phyloP scores from a whole-genome alignment of 2,888 invertebrate species.

The Neoascia interrupta region DNA sequence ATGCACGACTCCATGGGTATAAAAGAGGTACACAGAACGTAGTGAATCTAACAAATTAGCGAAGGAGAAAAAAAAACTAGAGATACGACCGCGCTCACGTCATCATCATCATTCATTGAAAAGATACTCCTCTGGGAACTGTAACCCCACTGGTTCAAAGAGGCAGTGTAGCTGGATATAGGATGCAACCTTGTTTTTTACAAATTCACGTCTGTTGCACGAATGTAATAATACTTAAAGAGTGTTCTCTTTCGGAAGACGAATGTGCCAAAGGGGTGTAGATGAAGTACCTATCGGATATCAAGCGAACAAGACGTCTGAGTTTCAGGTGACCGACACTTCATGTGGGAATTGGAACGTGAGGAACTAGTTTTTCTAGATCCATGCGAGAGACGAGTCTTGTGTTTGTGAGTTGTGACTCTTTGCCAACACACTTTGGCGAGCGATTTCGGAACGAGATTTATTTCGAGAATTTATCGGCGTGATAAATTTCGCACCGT shows the following conservation, averaged over 20 bases:
- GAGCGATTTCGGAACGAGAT: conserved; percentile 22
- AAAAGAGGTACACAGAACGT: conserved; percentile 35
- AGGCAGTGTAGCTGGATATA: neutral
- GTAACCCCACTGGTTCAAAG: conserved; percentile 1
- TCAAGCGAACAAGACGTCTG: conserved; percentile 58
- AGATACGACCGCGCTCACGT: conserved; percentile 11
- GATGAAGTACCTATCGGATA: conserved; percentile 50
- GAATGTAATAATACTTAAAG: no score
- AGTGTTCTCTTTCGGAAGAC: conserved; percentile 34
- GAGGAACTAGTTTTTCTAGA: conserved; percentile 55
- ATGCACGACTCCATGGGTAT: conserved; percentile 49
- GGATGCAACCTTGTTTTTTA: neutral
- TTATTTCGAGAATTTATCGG: conserved; percentile 38
- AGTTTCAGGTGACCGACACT: conserved; percentile 65
- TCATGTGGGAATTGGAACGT: conserved; percentile 67
- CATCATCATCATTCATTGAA: conserved; percentile 39
- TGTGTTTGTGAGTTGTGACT: no score
- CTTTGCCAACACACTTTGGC: conserved; percentile 10
- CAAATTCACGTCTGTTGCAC: neutral
- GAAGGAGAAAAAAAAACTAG: conserved; percentile 1
- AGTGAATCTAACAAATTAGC: conserved; percentile 34
- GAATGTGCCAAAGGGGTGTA: conserved; percentile 30
- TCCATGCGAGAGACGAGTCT: conserved; percentile 35
- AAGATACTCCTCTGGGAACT: conserved; percentile 18
- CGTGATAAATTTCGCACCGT: conserved; percentile 49